phyloP scores from a whole-genome alignment of 35 echinoderm and acorn worm genomes.

The Heliocidaris erythrogramma region DNA sequence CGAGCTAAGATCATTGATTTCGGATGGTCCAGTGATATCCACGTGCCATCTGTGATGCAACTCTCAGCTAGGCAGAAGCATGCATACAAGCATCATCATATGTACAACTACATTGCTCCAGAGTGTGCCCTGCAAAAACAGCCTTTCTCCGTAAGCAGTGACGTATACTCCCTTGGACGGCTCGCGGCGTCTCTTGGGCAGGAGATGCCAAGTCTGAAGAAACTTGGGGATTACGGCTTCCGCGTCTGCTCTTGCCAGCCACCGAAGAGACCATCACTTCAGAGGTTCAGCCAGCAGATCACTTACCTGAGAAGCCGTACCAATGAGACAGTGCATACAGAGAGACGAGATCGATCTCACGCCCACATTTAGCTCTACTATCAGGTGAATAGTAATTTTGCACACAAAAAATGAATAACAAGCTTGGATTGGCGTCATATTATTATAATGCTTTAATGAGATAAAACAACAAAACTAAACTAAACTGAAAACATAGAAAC shows the following conservation, averaged over 20 bases:
- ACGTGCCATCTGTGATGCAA: background rate
- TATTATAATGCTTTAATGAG: too few species aligned
- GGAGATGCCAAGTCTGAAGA: background rate
- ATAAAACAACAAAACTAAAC: too few species aligned
- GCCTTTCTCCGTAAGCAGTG: background rate
- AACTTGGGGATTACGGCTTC: background rate
- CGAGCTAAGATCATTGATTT: constrained; percentile 40
- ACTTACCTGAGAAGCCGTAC: background rate
- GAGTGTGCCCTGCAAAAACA: background rate
- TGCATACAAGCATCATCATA: background rate
- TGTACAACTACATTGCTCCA: background rate
- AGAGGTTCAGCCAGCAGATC: background rate
- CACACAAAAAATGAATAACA: too few species aligned
- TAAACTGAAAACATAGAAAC: too few species aligned
- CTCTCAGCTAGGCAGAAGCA: background rate
- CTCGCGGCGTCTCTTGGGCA: constrained; percentile 13
- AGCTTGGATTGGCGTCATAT: too few species aligned
- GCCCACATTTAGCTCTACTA: too few species aligned
- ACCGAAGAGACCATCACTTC: background rate
- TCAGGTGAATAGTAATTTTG: too few species aligned
- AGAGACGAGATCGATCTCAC: too few species aligned
- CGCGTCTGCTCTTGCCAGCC: background rate
- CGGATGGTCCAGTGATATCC: constrained; percentile 21
- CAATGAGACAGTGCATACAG: background rate
- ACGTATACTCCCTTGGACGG: constrained; percentile 23